Conservation (phyloP, 2,888 invertebrate species). For the Limenitis camilla region DNA sequence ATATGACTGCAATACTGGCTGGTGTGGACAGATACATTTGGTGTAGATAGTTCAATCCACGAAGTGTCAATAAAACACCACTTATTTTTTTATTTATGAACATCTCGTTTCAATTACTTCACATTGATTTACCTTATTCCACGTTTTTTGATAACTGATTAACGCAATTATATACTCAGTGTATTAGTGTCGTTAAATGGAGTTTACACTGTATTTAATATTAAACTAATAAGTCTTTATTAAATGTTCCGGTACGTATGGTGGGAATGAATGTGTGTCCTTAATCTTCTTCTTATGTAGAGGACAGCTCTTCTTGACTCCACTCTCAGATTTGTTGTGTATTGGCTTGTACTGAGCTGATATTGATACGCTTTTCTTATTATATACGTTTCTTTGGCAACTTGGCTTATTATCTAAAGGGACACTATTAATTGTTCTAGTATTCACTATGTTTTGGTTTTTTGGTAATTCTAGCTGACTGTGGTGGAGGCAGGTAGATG, state of each 20-base stretch:
- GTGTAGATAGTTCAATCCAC: no score
- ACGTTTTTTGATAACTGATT: no score
- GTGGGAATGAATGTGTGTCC: conserved; percentile 42
- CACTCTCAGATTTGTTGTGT: conserved; percentile 61
- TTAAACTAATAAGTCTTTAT: conserved; percentile 61
- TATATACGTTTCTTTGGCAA: conserved; percentile 46
- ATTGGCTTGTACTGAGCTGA: conserved; percentile 56
- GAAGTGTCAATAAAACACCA: no score
- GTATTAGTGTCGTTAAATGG: no score
- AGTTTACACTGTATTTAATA: background rate
- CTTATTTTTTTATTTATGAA: no score
- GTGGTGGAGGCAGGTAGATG: conserved; percentile 64
- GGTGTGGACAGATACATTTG: no score
- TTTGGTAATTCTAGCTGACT: conserved; percentile 56
- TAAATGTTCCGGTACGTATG: conserved; percentile 60
- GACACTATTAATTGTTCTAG: conserved; percentile 23
- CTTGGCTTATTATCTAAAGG: conserved; percentile 26
- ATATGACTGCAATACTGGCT: no score
- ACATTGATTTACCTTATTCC: no score
- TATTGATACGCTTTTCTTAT: conserved; percentile 53
- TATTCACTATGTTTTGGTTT: conserved; percentile 28
- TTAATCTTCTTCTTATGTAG: conserved; percentile 58
- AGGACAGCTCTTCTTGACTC: conserved; percentile 58
- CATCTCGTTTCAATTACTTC: no score
- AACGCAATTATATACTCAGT: no score